phyloP scores from a whole-genome alignment of 2,113 vertebrate genomes.

The Channa maculata region DNA sequence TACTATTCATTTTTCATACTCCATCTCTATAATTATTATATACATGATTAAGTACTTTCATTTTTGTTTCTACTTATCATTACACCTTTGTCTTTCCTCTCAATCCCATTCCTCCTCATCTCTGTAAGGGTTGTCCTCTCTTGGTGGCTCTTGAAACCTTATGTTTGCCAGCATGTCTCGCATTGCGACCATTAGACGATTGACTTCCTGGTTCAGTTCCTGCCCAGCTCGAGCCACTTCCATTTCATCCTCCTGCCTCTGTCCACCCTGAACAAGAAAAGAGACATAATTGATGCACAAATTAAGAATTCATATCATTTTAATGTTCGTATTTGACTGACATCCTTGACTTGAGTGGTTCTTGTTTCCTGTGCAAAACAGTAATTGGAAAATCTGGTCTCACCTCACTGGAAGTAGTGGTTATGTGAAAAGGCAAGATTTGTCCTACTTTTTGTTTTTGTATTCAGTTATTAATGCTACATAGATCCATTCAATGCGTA shows the following conservation, averaged over 20 bases:
- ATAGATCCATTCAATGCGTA: neutral
- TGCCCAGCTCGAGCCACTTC: conserved; percentile 89
- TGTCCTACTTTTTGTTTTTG: neutral
- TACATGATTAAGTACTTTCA: conserved; percentile 15
- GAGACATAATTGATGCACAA: neutral
- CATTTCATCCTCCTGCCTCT: conserved; percentile 83
- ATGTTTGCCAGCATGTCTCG: conserved; percentile 98
- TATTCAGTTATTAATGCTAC: neutral
- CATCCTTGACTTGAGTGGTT: no score
- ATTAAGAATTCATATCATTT: neutral
- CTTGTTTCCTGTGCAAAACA: neutral
- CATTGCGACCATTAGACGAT: conserved; percentile 96
- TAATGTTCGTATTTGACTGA: neutral
- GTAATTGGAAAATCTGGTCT: neutral
- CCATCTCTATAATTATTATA: conserved; percentile 14
- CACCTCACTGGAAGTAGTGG: neutral
- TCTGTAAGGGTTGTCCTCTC: conserved; percentile 81
- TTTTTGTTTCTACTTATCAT: neutral
- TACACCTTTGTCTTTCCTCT: conserved; percentile 4
- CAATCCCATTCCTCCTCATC: conserved; percentile 93
- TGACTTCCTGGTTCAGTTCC: conserved; percentile 93
- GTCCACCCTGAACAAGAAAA: conserved; percentile 79
- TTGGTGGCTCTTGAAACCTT: conserved; percentile 91
- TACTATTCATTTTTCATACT: neutral
- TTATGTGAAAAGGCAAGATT: neutral